Evolutionary conservation across 2,113 vertebrate species (phyloP).

Genomic region (Podarcis muralis): DNA sequence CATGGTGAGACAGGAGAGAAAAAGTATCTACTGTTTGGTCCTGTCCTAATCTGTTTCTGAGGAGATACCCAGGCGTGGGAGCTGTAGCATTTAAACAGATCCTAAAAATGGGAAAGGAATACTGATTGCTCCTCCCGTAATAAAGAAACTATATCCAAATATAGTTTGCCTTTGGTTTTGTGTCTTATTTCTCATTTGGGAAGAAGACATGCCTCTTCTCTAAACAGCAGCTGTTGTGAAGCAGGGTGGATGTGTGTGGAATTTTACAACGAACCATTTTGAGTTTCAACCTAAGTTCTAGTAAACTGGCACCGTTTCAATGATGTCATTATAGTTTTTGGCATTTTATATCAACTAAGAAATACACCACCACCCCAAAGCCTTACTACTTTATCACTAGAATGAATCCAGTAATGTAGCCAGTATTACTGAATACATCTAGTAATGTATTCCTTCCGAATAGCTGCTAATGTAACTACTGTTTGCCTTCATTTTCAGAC

Average conservation of each 20-base stretch:
- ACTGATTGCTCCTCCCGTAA: not conserved
- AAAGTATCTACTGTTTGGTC: not conserved
- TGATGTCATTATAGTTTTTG: not conserved
- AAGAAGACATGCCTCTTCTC: not conserved
- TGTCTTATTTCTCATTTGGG: not conserved
- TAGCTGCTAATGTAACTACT: not conserved
- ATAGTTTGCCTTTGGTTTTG: not conserved
- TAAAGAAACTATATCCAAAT: not conserved
- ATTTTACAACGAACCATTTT: not conserved
- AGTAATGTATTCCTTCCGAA: not conserved
- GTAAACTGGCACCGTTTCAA: not conserved
- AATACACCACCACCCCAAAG: not conserved
- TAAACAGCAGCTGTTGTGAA: slow-evolving; percentile 1
- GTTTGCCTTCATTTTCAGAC: slow-evolving; percentile 16
- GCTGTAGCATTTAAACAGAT: not conserved
- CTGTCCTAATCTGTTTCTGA: not conserved
- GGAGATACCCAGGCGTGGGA: not conserved
- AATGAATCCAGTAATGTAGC: slow-evolving; percentile 27
- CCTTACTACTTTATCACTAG: not conserved
- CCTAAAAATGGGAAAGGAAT: no score
- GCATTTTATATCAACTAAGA: not conserved
- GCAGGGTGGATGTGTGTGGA: not conserved
- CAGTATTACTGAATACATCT: slow-evolving; percentile 1
- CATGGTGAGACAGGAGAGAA: not conserved
- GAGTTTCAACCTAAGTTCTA: not conserved